phyloP scores from a whole-genome alignment of 2,888 invertebrate species.

The Aphodius sticticus region DNA sequence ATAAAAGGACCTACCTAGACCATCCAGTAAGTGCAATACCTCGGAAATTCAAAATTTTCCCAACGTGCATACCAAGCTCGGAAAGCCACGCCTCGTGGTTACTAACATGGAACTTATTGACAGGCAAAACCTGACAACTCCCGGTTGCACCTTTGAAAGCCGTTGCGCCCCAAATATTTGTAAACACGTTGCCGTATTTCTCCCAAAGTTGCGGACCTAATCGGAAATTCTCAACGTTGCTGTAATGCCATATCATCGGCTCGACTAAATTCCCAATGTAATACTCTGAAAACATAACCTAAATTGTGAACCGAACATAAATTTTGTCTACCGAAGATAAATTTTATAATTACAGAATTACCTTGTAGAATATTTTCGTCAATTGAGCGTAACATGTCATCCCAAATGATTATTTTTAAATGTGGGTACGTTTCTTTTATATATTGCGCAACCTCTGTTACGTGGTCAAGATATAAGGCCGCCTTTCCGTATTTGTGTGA shows the following conservation, averaged over 20 bases:
- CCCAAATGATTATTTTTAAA: constrained; percentile 80
- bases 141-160: constrained; percentile 90
- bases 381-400: constrained; percentile 81
- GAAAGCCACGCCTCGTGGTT: constrained; percentile 80
- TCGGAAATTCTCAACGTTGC: constrained; percentile 64
- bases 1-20: constrained; percentile 66
- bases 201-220: constrained; percentile 67
- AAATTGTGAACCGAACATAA: neutral
- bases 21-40: constrained; percentile 78
- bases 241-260: constrained; percentile 77
- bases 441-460: constrained; percentile 67
- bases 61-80: constrained; percentile 62
- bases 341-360: constrained; percentile 46
- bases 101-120: constrained; percentile 74
- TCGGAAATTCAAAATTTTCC: constrained; percentile 64
- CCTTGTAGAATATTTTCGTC: constrained; percentile 65
- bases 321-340: too few relatives aligned
- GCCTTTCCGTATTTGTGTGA: constrained; percentile 63
- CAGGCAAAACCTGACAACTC: constrained; percentile 72
- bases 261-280: constrained; percentile 68
- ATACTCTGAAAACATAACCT: constrained; percentile 61
- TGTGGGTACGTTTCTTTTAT: constrained; percentile 69
- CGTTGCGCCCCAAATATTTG: constrained; percentile 78
- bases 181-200: constrained; percentile 72
- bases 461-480: constrained; percentile 73